Evolutionary conservation across 92 coral and sea anemone genomes (phyloP).

Genomic region (Desmophyllum pertusum): DNA sequence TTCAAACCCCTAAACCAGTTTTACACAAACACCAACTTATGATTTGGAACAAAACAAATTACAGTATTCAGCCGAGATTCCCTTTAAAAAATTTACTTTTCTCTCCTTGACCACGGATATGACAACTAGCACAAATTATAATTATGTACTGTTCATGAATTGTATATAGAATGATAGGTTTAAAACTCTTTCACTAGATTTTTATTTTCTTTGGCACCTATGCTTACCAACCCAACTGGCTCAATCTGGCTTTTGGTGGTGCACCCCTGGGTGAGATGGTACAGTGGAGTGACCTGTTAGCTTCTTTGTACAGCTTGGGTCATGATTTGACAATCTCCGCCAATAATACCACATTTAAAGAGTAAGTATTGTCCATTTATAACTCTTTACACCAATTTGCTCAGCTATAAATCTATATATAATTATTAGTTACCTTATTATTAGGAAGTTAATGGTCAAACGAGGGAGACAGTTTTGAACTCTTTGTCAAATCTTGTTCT

Average conservation of each 20-base stretch:
- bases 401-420: no score
- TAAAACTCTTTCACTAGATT: slow-evolving; percentile 50
- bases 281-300: slow-evolving; percentile 90
- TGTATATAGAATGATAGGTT: neutral
- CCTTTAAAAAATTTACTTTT: no score
- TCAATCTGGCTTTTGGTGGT: slow-evolving; percentile 63
- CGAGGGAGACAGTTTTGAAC: neutral
- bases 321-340: slow-evolving; percentile 64
- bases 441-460: no score
- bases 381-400: no score
- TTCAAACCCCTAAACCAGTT: no score
- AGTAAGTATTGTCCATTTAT: slow-evolving; percentile 14
- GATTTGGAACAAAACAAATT: no score
- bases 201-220: slow-evolving; percentile 81
- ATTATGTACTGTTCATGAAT: neutral
- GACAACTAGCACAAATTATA: no score
- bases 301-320: slow-evolving; percentile 83
- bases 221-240: slow-evolving; percentile 63
- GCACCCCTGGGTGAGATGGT: slow-evolving; percentile 94
- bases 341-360: slow-evolving; percentile 14
- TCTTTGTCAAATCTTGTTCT: neutral
- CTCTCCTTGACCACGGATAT: no score
- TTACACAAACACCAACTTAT: no score
- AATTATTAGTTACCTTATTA: no score
- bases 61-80: no score